Conservation (phyloP, 2,113 vertebrate genomes). For the Actinemys pallida region DNA sequence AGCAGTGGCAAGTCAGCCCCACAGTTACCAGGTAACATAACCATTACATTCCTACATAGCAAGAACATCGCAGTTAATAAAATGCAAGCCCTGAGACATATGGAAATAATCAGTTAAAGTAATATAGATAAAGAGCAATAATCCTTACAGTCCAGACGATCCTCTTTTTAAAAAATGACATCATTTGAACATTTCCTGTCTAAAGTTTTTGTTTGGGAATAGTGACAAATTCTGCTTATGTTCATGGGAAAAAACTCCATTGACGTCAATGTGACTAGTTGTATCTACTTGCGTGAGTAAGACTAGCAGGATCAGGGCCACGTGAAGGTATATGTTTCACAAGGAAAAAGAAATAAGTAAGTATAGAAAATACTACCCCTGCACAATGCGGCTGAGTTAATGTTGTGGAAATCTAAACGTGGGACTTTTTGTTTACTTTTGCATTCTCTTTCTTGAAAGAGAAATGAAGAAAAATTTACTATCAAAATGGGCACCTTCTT, state of each 20-base stretch:
- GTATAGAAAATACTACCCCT: background rate
- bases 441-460: background rate
- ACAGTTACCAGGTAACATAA: slow-evolving; percentile 17
- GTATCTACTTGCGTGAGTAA: background rate
- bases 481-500: background rate
- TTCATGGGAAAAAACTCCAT: background rate
- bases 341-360: background rate
- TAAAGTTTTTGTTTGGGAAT: background rate
- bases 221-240: fast-evolving
- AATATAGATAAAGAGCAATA: background rate
- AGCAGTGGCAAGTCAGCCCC: slow-evolving; percentile 9
- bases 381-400: fast-evolving
- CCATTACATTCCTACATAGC: background rate
- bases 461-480: background rate
- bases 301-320: background rate
- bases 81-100: background rate
- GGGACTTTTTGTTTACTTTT: background rate
- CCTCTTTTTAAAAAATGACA: background rate
- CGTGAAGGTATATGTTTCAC: background rate
- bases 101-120: background rate
- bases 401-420: background rate
- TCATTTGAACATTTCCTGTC: background rate
- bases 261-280: background rate
- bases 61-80: background rate
- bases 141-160: fast-evolving